Conservation (phyloP, 2,888 invertebrate genomes). For the Leptopterna dolabrata region DNA sequence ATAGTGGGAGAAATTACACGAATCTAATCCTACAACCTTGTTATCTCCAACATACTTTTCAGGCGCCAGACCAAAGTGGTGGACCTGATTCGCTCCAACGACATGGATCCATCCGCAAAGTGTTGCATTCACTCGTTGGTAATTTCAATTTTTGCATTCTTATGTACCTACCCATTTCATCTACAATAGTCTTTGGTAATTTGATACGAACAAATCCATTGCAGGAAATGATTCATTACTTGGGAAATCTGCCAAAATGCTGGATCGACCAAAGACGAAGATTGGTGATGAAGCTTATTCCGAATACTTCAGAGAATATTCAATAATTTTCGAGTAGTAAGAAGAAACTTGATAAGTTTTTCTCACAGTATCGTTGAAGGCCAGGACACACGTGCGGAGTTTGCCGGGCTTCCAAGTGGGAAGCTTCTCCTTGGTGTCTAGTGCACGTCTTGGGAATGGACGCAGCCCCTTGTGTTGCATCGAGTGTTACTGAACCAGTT, state of each 20-base stretch:
- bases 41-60: not conserved
- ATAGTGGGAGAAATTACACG: too few species aligned
- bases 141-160: not conserved
- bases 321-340: slow-evolving; percentile 93
- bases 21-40: too few species aligned
- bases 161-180: too few species aligned
- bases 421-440: too few species aligned
- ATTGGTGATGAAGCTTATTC: slow-evolving; percentile 65
- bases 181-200: too few species aligned
- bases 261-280: slow-evolving; percentile 68
- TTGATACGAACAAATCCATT: slow-evolving; percentile 64
- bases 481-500: too few species aligned
- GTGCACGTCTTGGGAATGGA: too few species aligned
- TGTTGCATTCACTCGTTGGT: slow-evolving; percentile 69
- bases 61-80: not conserved
- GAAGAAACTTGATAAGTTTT: slow-evolving; percentile 66
- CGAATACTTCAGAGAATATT: slow-evolving; percentile 74
- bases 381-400: too few species aligned
- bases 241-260: slow-evolving; percentile 73
- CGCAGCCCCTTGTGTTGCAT: too few species aligned
- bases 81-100: slow-evolving; percentile 61
- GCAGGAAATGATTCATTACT: slow-evolving; percentile 70
- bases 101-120: slow-evolving; percentile 72
- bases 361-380: too few species aligned
- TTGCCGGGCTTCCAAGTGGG: too few species aligned